phyloP scores from a whole-genome alignment of 2,113 vertebrate genomes.

The Psittacula cyanocephala region DNA sequence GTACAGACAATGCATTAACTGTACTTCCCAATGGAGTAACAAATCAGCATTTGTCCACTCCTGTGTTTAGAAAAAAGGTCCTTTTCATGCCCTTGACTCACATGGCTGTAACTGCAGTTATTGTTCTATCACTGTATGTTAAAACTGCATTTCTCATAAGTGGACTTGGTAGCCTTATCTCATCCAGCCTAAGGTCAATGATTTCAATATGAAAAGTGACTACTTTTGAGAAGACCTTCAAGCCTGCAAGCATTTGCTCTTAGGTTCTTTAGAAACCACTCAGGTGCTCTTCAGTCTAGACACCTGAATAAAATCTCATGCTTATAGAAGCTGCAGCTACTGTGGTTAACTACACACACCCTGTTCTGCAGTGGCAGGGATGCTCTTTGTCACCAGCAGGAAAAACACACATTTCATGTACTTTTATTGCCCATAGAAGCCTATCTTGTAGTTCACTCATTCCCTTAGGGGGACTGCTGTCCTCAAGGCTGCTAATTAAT shows the following conservation, averaged over 20 bases:
- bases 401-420: rapidly evolving
- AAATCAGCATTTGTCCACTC: neutral
- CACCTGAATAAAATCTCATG: neutral
- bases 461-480: neutral
- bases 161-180: neutral
- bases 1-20: neutral
- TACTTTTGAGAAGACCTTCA: neutral
- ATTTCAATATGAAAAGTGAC: neutral
- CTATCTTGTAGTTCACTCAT: neutral
- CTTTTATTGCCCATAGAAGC: neutral
- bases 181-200: neutral
- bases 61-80: neutral
- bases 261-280: neutral
- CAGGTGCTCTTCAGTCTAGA: neutral
- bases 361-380: neutral
- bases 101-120: neutral
- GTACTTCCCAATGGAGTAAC: neutral
- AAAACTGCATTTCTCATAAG: neutral
- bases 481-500: neutral
- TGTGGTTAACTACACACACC: neutral
- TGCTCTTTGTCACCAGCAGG: neutral
- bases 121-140: neutral
- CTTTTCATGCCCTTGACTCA: neutral
- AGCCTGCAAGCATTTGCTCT: neutral
- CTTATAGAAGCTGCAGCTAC: neutral